phyloP scores from a whole-genome alignment of 2,888 invertebrate genomes.

The Callimorpha dominula region DNA sequence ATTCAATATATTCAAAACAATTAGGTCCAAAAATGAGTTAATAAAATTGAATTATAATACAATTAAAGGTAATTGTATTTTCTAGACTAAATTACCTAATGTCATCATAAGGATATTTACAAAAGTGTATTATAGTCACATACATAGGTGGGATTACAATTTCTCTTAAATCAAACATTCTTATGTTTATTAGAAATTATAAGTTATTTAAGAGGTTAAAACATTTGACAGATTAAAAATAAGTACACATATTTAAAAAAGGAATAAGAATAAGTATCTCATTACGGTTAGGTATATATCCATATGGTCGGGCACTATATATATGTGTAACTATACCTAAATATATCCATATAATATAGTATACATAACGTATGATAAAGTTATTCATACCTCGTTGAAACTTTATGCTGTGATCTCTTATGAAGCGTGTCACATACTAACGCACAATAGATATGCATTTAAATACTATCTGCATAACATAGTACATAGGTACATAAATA shows the following conservation, averaged over 20 bases:
- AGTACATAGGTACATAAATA: constrained; percentile 5
- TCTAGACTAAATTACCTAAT: not conserved
- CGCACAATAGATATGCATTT: constrained; percentile 43
- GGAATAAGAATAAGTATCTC: too few relatives aligned
- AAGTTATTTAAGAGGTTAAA: not conserved
- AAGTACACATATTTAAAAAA: not conserved
- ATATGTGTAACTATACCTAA: not conserved
- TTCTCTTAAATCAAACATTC: not conserved
- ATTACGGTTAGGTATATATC: too few relatives aligned
- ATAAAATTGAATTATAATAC: too few relatives aligned
- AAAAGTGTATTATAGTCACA: too few relatives aligned
- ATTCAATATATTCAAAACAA: not conserved
- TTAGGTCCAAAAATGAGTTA: not conserved
- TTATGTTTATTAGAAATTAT: not conserved
- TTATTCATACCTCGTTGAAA: constrained; percentile 63
- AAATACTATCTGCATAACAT: constrained; percentile 32
- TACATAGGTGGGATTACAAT: too few relatives aligned
- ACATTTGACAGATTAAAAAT: not conserved
- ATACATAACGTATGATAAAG: constrained; percentile 29
- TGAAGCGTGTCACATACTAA: constrained; percentile 66
- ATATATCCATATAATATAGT: constrained; percentile 1
- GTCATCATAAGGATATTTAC: not conserved
- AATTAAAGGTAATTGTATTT: too few relatives aligned
- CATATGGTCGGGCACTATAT: not conserved
- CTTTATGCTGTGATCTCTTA: constrained; percentile 63